These are phyloP conservation scores for Dastarcus helophoroides DNA, from an alignment of 2,888 invertebrate species.

Conservation along the genomic window DNA sequence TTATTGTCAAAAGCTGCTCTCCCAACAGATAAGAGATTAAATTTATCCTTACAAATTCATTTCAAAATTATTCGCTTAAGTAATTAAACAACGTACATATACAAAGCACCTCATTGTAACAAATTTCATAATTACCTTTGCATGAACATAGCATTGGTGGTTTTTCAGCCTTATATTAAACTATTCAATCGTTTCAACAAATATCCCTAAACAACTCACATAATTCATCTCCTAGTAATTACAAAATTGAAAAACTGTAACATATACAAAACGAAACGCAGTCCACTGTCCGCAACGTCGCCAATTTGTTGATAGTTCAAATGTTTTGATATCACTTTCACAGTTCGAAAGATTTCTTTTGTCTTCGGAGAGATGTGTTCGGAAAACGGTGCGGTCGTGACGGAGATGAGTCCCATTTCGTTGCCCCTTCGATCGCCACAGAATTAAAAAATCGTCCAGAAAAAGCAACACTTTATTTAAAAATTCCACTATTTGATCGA, in stretches of 20 bases:
- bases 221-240: constrained; percentile 22
- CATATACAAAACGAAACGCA: constrained; percentile 20
- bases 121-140: neutral
- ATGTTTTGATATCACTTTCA: constrained; percentile 21
- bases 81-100: neutral
- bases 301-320: constrained; percentile 32
- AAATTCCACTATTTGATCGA: constrained; percentile 23
- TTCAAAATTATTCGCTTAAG: constrained; percentile 1
- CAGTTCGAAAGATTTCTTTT: constrained; percentile 15
- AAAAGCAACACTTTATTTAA: constrained; percentile 29
- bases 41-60: too few relatives aligned
- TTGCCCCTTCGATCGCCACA: constrained; percentile 21
- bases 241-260: constrained; percentile 31
- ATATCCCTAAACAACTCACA: constrained; percentile 27
- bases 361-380: constrained; percentile 9
- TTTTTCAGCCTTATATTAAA: constrained; percentile 26
- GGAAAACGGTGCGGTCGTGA: neutral
- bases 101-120: neutral
- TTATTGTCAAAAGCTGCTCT: too few relatives aligned
- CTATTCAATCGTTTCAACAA: constrained; percentile 30
- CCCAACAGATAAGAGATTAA: too few relatives aligned
- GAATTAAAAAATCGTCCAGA: constrained; percentile 24
- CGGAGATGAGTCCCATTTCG: constrained; percentile 17
- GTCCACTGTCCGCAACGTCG: constrained; percentile 17
- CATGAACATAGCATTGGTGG: constrained; percentile 21